A percentile compares a stretch with the other conserved stretches of the same genome.
These are phyloP conservation scores for Hydra vulgaris DNA, from an alignment of 30 jellyfish, hydroid and myxozoan species.

Conservation along the genomic window DNA sequence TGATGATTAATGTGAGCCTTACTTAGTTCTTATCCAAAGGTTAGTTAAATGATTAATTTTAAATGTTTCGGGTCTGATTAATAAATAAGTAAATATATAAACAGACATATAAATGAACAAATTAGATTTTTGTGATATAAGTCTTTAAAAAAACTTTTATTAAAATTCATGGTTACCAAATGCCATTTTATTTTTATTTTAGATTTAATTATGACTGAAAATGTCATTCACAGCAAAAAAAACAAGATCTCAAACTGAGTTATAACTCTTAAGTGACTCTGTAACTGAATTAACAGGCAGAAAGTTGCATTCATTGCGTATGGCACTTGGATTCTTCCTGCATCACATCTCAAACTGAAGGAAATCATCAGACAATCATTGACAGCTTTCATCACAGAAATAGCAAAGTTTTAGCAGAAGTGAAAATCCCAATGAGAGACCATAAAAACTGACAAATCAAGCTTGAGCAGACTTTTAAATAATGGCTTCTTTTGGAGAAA, in stretches of 20 bases:
- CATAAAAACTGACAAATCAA: not conserved
- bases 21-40: no score
- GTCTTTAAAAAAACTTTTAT: no score
- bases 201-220: no score
- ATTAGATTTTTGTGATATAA: no score
- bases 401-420: not conserved
- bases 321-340: not conserved
- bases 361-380: not conserved
- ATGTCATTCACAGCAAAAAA: no score
- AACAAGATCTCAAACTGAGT: not conserved
- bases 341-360: not conserved
- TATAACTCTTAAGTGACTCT: not conserved
- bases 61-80: no score
- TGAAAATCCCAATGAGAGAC: not conserved
- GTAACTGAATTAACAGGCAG: not conserved
- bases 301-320: not conserved
- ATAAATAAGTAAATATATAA: no score
- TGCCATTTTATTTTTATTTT: no score
- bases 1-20: no score
- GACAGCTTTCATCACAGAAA: not conserved
- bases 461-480: not conserved
- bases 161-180: no score
- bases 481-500: not conserved
- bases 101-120: no score
- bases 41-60: no score